A percentile compares a stretch with the other conserved stretches of the same genome.
phyloP scores from a whole-genome alignment of 2,888 invertebrate genomes.

The Catocala sponsa region DNA sequence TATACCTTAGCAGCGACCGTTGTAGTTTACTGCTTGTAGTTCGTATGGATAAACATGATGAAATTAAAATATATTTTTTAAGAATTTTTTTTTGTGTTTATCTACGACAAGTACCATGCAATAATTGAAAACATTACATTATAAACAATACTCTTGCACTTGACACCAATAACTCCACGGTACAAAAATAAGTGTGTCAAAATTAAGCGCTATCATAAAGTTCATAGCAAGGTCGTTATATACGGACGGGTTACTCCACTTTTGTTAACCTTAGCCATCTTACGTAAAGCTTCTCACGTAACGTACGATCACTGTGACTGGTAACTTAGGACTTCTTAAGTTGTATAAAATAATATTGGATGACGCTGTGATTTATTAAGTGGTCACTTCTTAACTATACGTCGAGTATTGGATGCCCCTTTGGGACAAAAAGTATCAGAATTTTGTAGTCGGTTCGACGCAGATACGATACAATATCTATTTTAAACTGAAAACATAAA shows the following conservation, averaged over 20 bases:
- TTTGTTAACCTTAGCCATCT: slow-evolving; percentile 60
- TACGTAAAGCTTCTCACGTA: slow-evolving; percentile 56
- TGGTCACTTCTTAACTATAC: too few relatives aligned
- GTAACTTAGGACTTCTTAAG: slow-evolving; percentile 13
- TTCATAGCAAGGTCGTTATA: slow-evolving; percentile 28
- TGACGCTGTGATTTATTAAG: too few relatives aligned
- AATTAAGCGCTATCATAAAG: slow-evolving; percentile 32
- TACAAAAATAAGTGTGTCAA: slow-evolving; percentile 35
- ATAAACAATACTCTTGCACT: slow-evolving; percentile 39
- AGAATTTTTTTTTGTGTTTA: neutral
- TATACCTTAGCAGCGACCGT: too few relatives aligned
- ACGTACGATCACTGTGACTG: slow-evolving; percentile 14
- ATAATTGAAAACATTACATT: slow-evolving; percentile 7
- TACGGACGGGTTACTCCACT: slow-evolving; percentile 50
- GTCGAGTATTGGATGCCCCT: too few relatives aligned
- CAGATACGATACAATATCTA: too few relatives aligned
- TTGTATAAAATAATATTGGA: too few relatives aligned
- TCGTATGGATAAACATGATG: too few relatives aligned
- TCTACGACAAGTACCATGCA: slow-evolving; percentile 1
- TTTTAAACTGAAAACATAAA: too few relatives aligned
- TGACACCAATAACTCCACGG: slow-evolving; percentile 36
- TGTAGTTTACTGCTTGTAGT: too few relatives aligned
- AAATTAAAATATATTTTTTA: too few relatives aligned
- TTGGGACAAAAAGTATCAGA: too few relatives aligned
- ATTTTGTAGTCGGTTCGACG: too few relatives aligned